Evolutionary conservation across 2,113 vertebrate genomes (phyloP).

Genomic region (cattle (Bos taurus)): ARS-UCD2.0 NC_037336.1:3566001-3566500

Average conservation of each 20-base stretch:
- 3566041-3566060: not conserved
- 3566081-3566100: not conserved
- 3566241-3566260: not conserved
- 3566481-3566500: not conserved
- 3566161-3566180: not conserved
- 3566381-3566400: not conserved
- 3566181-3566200: not conserved
- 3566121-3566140: not conserved
- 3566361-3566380: not conserved
- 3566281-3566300: not conserved
- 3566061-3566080: not conserved
- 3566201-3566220: not conserved
- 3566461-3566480: not conserved
- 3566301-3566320: not conserved
- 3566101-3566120: not conserved
- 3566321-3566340: not conserved
- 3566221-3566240: not conserved
- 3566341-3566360: not conserved
- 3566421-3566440: accelerated
- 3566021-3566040: not conserved
- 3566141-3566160: not conserved
- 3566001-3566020: not conserved
- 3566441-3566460: not conserved
- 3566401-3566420: not conserved
- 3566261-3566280: not conserved